A percentile compares a stretch with the other conserved stretches of the same genome.
phyloP scores from a whole-genome alignment of 1,140 invertebrate species.

The Physella acuta region DNA sequence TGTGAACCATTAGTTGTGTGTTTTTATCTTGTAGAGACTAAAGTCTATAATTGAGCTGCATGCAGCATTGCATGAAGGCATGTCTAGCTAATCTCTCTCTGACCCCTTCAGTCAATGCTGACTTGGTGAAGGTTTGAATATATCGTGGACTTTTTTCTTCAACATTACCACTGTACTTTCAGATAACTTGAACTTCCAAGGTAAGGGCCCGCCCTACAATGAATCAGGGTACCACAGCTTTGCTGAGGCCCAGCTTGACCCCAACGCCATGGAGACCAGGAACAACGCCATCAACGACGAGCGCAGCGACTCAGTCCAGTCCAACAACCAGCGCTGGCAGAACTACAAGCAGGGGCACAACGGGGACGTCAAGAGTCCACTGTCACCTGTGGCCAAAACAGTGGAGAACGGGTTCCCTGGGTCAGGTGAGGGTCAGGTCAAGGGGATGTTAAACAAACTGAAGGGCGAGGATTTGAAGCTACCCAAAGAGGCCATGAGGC shows the following conservation, averaged over 20 bases:
- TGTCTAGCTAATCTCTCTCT: too few species aligned
- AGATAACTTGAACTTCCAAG: constrained; percentile 8
- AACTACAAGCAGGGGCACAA: constrained; percentile 63
- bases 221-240: constrained; percentile 37
- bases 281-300: constrained; percentile 41
- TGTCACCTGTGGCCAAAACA: constrained; percentile 41
- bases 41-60: too few species aligned
- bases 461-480: constrained; percentile 32
- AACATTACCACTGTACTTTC: too few species aligned
- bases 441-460: constrained; percentile 25
- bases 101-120: too few species aligned
- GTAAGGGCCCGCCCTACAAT: constrained; percentile 27
- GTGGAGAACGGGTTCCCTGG: constrained; percentile 20
- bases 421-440: constrained; percentile 12
- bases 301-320: constrained; percentile 21
- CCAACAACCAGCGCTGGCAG: constrained; percentile 69
- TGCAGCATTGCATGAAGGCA: too few species aligned
- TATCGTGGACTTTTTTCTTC: too few species aligned
- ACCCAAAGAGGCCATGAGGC: constrained; percentile 35
- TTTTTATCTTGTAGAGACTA: too few species aligned
- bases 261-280: constrained; percentile 46
- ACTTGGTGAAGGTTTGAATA: too few species aligned
- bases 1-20: too few species aligned
- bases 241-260: constrained; percentile 46
- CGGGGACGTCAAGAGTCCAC: constrained; percentile 62